phyloP scores from a whole-genome alignment of 2,797 vertebrate genomes.

The Gobio occitaniae region DNA sequence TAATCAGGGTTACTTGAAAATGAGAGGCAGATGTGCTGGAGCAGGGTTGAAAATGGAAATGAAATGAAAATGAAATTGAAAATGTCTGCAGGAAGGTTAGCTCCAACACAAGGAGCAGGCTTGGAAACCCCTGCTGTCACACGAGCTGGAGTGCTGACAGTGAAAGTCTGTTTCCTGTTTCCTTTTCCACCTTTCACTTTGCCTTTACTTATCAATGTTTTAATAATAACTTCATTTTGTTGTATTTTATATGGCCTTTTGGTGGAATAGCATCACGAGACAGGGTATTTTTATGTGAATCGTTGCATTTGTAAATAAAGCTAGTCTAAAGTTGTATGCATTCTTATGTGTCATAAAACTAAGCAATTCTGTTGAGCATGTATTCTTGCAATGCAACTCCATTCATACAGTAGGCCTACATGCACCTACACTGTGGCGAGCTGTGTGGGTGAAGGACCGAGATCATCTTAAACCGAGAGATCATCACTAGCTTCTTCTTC shows the following conservation, averaged over 20 bases:
- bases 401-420: slow-evolving; percentile 3
- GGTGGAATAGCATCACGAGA: too few species aligned
- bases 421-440: slow-evolving; percentile 10
- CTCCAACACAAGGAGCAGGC: too few species aligned
- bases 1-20: too few species aligned
- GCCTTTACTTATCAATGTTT: neutral
- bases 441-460: neutral
- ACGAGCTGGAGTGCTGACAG: too few species aligned
- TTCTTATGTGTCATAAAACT: neutral
- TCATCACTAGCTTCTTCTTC: neutral
- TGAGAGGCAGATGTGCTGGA: too few species aligned
- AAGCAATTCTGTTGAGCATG: neutral
- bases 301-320: neutral
- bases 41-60: too few species aligned
- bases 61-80: too few species aligned
- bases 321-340: neutral
- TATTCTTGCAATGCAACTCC: slow-evolving; percentile 1
- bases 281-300: neutral
- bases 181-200: too few species aligned
- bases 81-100: too few species aligned
- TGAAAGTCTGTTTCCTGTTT: neutral
- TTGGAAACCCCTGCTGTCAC: too few species aligned
- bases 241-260: neutral
- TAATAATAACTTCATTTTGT: neutral
- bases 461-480: neutral